Evolutionary conservation across 2,797 vertebrate genomes (phyloP).

Genomic region (Pseudochirops cupreus): DNA sequence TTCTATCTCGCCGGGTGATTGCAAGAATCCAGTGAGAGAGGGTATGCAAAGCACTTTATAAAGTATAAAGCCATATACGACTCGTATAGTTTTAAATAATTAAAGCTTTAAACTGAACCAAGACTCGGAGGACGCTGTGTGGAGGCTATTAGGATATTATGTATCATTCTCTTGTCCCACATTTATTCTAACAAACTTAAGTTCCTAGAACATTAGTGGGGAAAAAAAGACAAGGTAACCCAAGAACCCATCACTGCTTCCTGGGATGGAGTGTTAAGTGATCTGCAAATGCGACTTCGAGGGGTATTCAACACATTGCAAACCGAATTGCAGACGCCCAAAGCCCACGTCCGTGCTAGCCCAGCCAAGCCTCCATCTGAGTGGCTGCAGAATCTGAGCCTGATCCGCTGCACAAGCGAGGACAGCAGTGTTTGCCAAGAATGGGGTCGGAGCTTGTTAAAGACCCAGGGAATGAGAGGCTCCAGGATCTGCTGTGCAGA

Average conservation of each 20-base stretch:
- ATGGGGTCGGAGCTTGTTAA: not conserved
- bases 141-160: not conserved
- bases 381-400: not conserved
- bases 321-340: not conserved
- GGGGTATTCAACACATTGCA: not conserved
- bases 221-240: not conserved
- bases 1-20: not conserved
- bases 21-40: not conserved
- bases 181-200: not conserved
- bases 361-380: not conserved
- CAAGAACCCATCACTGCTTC: not conserved
- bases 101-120: not conserved
- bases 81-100: not conserved
- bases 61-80: not conserved
- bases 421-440: not conserved
- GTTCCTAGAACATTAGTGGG: not conserved
- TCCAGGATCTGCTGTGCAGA: not conserved
- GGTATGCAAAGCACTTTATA: not conserved
- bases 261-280: not conserved
- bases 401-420: not conserved
- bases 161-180: not conserved
- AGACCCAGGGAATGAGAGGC: not conserved
- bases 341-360: not conserved
- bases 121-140: not conserved
- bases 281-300: not conserved